phyloP scores from a whole-genome alignment of 2,797 vertebrate species.

The Calcarius lapponicus region DNA sequence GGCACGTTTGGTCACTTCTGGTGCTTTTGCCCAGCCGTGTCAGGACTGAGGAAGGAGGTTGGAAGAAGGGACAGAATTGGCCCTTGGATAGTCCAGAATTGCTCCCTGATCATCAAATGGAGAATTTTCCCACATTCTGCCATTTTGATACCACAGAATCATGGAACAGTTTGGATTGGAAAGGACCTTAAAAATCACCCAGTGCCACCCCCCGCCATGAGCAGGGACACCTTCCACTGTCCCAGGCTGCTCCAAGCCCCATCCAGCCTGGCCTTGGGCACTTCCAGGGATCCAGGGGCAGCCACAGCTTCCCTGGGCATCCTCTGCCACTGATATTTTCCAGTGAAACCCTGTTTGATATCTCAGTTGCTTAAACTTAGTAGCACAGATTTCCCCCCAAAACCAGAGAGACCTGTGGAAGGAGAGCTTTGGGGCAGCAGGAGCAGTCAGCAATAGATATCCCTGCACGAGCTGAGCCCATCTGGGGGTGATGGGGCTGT shows the following conservation, averaged over 20 bases:
- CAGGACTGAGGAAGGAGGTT: background rate
- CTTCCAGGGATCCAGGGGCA: background rate
- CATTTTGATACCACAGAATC: background rate
- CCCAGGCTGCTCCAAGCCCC: background rate
- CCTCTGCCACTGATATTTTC: background rate
- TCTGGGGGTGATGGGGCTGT: background rate
- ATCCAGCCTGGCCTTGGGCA: background rate
- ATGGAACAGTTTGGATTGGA: background rate
- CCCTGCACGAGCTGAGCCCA: background rate
- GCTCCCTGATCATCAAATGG: background rate
- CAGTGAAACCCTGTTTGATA: background rate
- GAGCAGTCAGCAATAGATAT: background rate
- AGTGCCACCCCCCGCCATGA: background rate
- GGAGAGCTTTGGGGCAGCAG: background rate
- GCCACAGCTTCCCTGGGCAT: background rate
- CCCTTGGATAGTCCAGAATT: background rate
- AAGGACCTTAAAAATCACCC: background rate
- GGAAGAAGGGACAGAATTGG: background rate
- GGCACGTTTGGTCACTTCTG: background rate
- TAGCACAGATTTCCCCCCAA: background rate
- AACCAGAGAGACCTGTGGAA: background rate
- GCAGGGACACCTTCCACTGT: background rate
- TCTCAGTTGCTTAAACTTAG: background rate
- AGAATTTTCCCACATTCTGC: background rate
- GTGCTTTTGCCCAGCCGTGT: background rate